Percentiles rank a stretch among this genome's conserved stretches.
phyloP scores from a whole-genome alignment of 2,888 invertebrate species.

The Oligia latruncula region DNA sequence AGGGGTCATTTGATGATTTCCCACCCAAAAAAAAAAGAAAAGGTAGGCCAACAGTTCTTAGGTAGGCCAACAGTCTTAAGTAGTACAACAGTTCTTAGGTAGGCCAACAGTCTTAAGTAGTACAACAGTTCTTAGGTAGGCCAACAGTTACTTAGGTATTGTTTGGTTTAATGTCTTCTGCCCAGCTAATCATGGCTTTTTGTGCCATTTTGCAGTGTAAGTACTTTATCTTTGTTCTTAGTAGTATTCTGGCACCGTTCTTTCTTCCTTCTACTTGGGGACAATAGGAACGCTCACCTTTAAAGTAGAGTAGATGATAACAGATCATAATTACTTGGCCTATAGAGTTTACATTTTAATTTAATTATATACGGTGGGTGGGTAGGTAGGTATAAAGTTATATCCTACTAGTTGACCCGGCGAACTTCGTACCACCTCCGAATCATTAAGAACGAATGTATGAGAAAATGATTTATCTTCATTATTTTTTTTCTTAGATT shows the following conservation, averaged over 20 bases:
- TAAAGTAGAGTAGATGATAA: neutral
- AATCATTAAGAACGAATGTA: too few species aligned
- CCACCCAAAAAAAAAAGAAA: too few species aligned
- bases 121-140: too few species aligned
- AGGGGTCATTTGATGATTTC: too few species aligned
- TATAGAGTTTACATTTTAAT: neutral
- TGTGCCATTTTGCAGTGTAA: neutral
- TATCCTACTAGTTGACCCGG: neutral
- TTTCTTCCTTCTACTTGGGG: neutral
- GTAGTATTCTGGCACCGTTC: neutral
- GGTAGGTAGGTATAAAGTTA: neutral
- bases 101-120: neutral
- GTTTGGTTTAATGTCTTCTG: slow-evolving; percentile 16
- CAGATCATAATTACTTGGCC: neutral
- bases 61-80: too few species aligned
- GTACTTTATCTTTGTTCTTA: neutral
- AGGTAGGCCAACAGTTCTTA: too few species aligned
- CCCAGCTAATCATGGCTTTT: neutral
- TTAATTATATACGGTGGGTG: neutral
- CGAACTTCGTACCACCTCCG: too few species aligned
- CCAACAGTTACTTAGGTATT: slow-evolving; percentile 4
- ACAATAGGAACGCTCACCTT: neutral
- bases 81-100: too few species aligned
- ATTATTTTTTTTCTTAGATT: too few species aligned
- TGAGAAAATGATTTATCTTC: too few species aligned